Base-by-base conservation (phyloP, 2,113 vertebrate species). In the Capreolus pygargus region DNA sequence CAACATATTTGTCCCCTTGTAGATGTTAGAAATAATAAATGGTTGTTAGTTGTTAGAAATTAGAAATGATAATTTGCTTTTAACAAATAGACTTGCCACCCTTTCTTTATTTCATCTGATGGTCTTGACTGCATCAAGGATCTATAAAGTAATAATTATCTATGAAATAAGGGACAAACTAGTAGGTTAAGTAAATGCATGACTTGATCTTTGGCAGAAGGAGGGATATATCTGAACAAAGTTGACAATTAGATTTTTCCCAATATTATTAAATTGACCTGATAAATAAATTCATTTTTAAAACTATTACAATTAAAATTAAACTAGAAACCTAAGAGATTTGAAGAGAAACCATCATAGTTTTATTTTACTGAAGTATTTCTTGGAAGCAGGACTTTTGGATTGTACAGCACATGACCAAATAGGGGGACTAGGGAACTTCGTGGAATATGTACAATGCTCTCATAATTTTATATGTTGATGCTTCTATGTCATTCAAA, bases 11-110 rank as follows among this genome's bases (percentile, higher is more conserved):
- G 78, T 64, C 60, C 76, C 70, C 4, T 36, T 86, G 10, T 98
- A 93, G 54, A 98, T 96, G 94, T 97, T 98, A 98, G 86, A 57
- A 84, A 94, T 91, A 96, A 95, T 90, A 58, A 88, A 97, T 92
- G 43, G 61, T 97, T 95, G 95, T 93, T 74, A 92, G 54, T 98
- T 58, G 95, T 95, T 88, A 97, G 95, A 98, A 97, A 70, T 78
- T 93, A 57, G 92, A 85, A 91, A 33, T 82, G 74, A 97, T 85
- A 97, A 98, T 86, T 98, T 58, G 60, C 86, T 97, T 98, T 74
- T 95, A 98, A 92, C n/a, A 86, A 90, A 33, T 89, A 97, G 90
- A 94, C 16, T 19, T 83, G 4, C 43, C 33, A 81, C 23, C 33
- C 2, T 95, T 50, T 70, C 74, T 87, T 86, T 78, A 78, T 64